Base-by-base conservation (phyloP, 1,140 invertebrate genomes). In the Anadara kagoshimensis region DNA sequence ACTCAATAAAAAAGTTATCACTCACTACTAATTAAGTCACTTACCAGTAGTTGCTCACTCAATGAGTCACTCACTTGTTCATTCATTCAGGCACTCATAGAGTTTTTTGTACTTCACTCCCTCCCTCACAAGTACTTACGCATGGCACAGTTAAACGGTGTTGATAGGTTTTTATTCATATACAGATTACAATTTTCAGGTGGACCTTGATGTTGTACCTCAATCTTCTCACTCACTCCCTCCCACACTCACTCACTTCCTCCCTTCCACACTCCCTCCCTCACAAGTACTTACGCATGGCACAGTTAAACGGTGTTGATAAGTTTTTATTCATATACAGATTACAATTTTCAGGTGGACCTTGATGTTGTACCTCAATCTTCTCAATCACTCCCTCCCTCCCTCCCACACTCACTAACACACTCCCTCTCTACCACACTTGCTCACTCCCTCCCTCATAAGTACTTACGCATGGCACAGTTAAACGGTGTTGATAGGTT, bases 181-280 rank as follows among this genome's bases (percentile, higher is more conserved):
- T 95, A 86, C 45, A 98, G 87, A 4, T 92, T 93, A 24, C 92
- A 91, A 74, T 95, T 92, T 74, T 95, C 92, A 0, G 94, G 93
- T 5, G 92, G 82, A 0, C 94, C 95, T 67, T 92, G 89, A 86
- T 95, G 95, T 69, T 93, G 91, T 0, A 99, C 94, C 89, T 95
- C 92, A 68, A 98, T 97, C 90, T 98, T 99, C 85, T 98, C 95
- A n/a, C n/a, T n/a, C n/a, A n/a, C n/a, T n/a, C n/a, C n/a, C n/a
- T n/a, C n/a, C 2, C 29, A 36, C 29, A 36, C 29, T 36, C 29
- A 36, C 29, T 36, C 29, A 36, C 29, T 36, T 2, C 2, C 29
- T 36, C 29, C 7, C 29, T 36, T 3, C 2, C 7, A 3, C 29
- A 36, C 29, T 36, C 7, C 29, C 29, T 36, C 29, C 29, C 29